Conservation (phyloP, 2,888 invertebrate species). For the Agonopterix alstromeriana region DNA sequence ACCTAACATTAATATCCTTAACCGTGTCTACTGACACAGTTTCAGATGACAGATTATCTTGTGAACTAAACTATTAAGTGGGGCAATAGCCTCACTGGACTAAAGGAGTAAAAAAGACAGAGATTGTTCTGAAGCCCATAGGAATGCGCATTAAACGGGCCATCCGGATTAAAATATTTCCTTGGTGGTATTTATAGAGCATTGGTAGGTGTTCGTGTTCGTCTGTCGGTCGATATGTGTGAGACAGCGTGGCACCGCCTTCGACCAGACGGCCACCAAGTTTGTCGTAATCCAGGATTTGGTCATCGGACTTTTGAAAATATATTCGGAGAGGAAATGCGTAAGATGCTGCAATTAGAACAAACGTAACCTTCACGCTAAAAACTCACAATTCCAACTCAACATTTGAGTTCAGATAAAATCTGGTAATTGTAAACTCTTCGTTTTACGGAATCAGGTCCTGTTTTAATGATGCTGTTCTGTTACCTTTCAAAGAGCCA, state of each 20-base stretch:
- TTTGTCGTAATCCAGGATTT: constrained; percentile 61
- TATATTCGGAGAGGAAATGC: constrained; percentile 21
- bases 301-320: constrained; percentile 43
- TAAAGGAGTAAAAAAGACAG: constrained; percentile 43
- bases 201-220: constrained; percentile 65
- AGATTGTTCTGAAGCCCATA: constrained; percentile 50
- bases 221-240: constrained; percentile 59
- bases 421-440: neutral
- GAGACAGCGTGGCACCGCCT: constrained; percentile 75
- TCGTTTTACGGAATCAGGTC: too few relatives aligned
- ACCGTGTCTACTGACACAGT: constrained; percentile 50
- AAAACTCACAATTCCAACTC: constrained; percentile 3
- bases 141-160: constrained; percentile 70
- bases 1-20: constrained; percentile 43
- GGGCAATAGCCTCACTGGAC: constrained; percentile 42
- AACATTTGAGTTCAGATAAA: neutral
- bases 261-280: constrained; percentile 54
- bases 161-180: constrained; percentile 75
- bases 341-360: constrained; percentile 18
- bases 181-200: constrained; percentile 69
- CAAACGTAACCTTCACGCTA: constrained; percentile 19
- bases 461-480: too few relatives aligned
- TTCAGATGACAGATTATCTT: constrained; percentile 42
- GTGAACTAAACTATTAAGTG: constrained; percentile 27
- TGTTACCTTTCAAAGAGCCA: constrained; percentile 1